A percentile compares a stretch with the other conserved stretches of the same genome.
Evolutionary conservation across 2,888 invertebrate species (phyloP).

Genomic region (Rotaria macrura): DNA sequence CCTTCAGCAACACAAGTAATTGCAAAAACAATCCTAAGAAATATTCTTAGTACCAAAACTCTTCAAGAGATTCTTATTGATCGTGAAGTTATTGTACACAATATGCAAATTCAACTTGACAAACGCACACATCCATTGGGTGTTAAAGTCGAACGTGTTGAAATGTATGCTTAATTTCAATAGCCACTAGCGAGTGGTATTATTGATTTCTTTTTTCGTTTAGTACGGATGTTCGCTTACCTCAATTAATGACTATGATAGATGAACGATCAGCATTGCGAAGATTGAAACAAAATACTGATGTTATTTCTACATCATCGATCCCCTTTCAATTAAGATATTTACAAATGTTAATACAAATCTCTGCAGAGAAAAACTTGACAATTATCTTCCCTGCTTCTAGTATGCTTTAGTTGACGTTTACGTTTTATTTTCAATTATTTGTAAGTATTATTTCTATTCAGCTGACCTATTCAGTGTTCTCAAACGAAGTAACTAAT

Average conservation of each 20-base stretch:
- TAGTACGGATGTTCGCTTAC: slow-evolving; percentile 41
- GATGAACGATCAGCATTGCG: slow-evolving; percentile 59
- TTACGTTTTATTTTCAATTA: too few relatives aligned
- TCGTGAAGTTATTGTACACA: slow-evolving; percentile 22
- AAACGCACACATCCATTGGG: slow-evolving; percentile 26
- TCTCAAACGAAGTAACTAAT: too few relatives aligned
- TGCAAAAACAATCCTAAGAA: slow-evolving; percentile 46
- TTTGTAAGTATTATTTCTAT: not conserved
- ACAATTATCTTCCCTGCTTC: slow-evolving; percentile 47
- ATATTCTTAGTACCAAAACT: slow-evolving; percentile 38
- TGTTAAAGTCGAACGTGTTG: slow-evolving; percentile 33
- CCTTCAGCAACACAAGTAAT: slow-evolving; percentile 43
- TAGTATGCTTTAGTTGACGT: slow-evolving; percentile 41
- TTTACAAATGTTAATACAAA: slow-evolving; percentile 45
- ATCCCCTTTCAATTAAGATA: slow-evolving; percentile 60
- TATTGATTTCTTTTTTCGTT: not conserved
- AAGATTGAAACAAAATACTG: slow-evolving; percentile 72
- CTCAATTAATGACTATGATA: slow-evolving; percentile 40
- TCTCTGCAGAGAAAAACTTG: slow-evolving; percentile 46
- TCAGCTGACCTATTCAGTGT: not conserved
- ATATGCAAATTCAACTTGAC: slow-evolving; percentile 23
- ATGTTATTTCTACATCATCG: slow-evolving; percentile 71
- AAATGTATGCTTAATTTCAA: slow-evolving; percentile 2
- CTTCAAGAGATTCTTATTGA: slow-evolving; percentile 31
- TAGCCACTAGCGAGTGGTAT: too few relatives aligned